Conservation (phyloP, 2,888 invertebrate species). For the Glaucopsyche alexis region DNA sequence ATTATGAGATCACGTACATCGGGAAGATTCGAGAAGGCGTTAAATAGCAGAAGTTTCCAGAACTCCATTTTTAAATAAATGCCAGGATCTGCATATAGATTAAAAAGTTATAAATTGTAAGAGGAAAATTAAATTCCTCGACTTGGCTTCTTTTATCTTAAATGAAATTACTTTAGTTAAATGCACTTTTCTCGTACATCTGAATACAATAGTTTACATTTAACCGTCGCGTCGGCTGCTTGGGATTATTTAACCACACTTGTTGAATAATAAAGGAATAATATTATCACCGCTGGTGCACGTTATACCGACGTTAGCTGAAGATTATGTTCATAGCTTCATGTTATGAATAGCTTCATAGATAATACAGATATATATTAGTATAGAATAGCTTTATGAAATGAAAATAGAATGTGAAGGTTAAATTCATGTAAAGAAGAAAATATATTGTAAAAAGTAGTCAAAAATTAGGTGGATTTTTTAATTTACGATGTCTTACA, state of each 20-base stretch:
- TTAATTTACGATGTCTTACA: too few species aligned
- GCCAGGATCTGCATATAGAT: conserved; percentile 25
- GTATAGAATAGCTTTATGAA: conserved; percentile 2
- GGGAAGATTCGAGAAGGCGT: background rate
- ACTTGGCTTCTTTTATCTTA: conserved; percentile 16
- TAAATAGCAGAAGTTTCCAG: background rate
- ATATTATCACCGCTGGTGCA: background rate
- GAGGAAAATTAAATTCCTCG: conserved; percentile 21
- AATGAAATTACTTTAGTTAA: conserved; percentile 24
- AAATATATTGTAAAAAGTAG: too few species aligned
- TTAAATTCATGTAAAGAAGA: background rate
- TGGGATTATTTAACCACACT: conserved; percentile 13
- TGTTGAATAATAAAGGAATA: conserved; percentile 7
- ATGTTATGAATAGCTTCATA: background rate
- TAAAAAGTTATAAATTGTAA: conserved; percentile 28
- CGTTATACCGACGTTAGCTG: too few species aligned
- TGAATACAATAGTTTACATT: conserved; percentile 12
- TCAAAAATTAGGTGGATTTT: too few species aligned
- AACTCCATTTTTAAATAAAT: conserved; percentile 10
- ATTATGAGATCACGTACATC: background rate
- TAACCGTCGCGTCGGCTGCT: background rate
- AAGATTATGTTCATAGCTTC: background rate
- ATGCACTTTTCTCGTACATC: conserved; percentile 1
- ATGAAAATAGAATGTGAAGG: background rate
- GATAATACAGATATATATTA: too few species aligned